Conservation (phyloP, 2,888 invertebrate species). For the Troglohyphantes excavatus region DNA sequence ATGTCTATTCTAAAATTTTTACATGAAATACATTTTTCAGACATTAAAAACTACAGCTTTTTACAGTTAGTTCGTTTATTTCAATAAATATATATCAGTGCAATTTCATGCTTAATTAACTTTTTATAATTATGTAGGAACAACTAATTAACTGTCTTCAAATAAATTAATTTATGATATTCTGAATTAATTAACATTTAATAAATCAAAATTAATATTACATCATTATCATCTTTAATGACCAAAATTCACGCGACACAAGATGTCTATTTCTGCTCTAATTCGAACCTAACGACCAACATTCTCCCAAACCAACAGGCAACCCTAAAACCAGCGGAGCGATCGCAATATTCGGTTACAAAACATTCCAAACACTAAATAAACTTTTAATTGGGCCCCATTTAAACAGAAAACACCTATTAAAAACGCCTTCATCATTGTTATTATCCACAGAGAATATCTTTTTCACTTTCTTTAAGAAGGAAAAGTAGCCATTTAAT, state of each 20-base stretch:
- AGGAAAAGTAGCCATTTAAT: not conserved
- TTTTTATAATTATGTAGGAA: no score
- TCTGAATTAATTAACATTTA: no score
- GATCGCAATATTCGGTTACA: not conserved
- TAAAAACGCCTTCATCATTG: not conserved
- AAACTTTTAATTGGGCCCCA: not conserved
- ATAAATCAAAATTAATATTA: no score
- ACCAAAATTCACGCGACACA: not conserved
- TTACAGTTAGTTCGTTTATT: no score
- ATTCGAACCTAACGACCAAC: constrained; percentile 36
- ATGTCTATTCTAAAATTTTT: no score
- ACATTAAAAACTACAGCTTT: no score
- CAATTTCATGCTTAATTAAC: no score
- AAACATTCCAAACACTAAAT: not conserved
- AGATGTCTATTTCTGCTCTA: constrained; percentile 41
- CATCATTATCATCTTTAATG: not conserved
- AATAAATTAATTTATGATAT: no score
- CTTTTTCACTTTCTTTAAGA: not conserved
- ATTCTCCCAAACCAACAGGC: not conserved
- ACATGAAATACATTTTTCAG: no score
- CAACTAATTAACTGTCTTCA: no score
- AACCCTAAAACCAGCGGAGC: not conserved
- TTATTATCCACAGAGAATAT: not conserved
- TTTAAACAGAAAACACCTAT: not conserved
- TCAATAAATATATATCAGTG: no score